Conservation (phyloP, 2,888 invertebrate species). For the Harpalus rufipes region DNA sequence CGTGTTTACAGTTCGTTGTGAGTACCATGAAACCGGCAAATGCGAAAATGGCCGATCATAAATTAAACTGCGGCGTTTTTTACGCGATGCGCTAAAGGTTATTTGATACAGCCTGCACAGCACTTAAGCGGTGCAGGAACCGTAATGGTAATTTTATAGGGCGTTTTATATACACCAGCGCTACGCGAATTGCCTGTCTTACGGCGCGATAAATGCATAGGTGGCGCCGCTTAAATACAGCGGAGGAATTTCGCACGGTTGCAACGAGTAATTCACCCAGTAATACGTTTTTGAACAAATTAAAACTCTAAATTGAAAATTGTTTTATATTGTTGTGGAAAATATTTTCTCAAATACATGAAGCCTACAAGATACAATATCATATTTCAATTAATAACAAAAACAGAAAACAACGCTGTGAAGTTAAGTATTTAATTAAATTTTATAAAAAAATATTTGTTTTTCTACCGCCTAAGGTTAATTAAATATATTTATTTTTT, state of each 20-base stretch:
- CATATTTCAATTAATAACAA: too few species aligned
- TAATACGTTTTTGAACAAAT: conserved; percentile 35
- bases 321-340: neutral
- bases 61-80: conserved; percentile 52
- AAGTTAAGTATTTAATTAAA: too few species aligned
- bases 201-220: conserved; percentile 55
- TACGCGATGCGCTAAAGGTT: conserved; percentile 51
- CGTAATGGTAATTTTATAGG: conserved; percentile 64
- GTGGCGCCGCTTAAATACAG: conserved; percentile 40
- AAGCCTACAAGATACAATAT: too few species aligned
- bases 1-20: conserved; percentile 43
- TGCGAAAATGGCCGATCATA: conserved; percentile 28
- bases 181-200: conserved; percentile 55
- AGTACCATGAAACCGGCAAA: conserved; percentile 9
- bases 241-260: conserved; percentile 33
- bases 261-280: conserved; percentile 15
- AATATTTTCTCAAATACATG: neutral
- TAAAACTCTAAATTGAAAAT: conserved; percentile 13
- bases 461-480: too few species aligned
- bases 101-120: conserved; percentile 53
- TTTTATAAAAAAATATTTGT: too few species aligned
- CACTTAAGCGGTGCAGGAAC: conserved; percentile 51
- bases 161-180: conserved; percentile 56
- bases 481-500: too few species aligned
- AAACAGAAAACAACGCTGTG: too few species aligned